Percentiles rank a stretch among this genome's conserved stretches.
phyloP scores from a whole-genome alignment of 30 jellyfish, hydroid and myxozoan genomes.

The Turritopsis dohrnii region DNA sequence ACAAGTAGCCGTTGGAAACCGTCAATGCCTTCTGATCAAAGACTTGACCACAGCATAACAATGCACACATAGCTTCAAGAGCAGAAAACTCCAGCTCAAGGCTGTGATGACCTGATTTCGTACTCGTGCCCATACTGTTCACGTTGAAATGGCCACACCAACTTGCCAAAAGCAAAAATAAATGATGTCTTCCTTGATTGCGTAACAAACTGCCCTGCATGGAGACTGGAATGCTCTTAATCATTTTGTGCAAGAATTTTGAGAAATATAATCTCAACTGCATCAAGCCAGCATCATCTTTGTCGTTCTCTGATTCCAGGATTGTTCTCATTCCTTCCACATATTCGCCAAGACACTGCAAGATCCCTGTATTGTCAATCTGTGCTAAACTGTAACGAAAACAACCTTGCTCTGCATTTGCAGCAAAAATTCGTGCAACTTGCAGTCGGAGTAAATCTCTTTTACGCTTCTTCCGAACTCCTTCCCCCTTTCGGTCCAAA shows the following conservation, averaged over 20 bases:
- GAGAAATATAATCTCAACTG: slow-evolving; percentile 81
- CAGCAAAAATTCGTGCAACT: slow-evolving; percentile 90
- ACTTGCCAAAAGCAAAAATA: slow-evolving; percentile 88
- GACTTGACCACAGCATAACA: slow-evolving; percentile 97
- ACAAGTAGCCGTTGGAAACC: slow-evolving; percentile 94
- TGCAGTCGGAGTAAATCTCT: slow-evolving; percentile 84
- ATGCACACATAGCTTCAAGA: slow-evolving; percentile 97
- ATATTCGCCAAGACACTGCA: slow-evolving; percentile 66
- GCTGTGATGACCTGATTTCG: slow-evolving; percentile 61
- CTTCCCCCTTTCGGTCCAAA: slow-evolving; percentile 88
- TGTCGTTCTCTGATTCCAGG: slow-evolving; percentile 78
- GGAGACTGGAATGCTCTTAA: slow-evolving; percentile 81
- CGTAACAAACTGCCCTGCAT: slow-evolving; percentile 70
- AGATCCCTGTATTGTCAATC: slow-evolving; percentile 56
- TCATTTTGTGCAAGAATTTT: slow-evolving; percentile 83
- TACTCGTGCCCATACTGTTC: slow-evolving; percentile 75
- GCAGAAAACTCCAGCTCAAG: slow-evolving; percentile 95
- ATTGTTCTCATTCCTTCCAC: slow-evolving; percentile 86
- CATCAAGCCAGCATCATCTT: slow-evolving; percentile 71
- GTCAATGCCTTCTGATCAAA: slow-evolving; percentile 93
- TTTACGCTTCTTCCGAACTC: slow-evolving; percentile 90
- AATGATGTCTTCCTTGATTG: slow-evolving; percentile 85
- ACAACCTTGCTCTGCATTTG: slow-evolving; percentile 95
- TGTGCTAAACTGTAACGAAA: slow-evolving; percentile 69
- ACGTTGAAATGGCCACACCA: slow-evolving; percentile 98